These are phyloP conservation scores for Lophura nycthemera DNA, from an alignment of 2,113 vertebrate genomes.

Conservation along the genomic window DNA sequence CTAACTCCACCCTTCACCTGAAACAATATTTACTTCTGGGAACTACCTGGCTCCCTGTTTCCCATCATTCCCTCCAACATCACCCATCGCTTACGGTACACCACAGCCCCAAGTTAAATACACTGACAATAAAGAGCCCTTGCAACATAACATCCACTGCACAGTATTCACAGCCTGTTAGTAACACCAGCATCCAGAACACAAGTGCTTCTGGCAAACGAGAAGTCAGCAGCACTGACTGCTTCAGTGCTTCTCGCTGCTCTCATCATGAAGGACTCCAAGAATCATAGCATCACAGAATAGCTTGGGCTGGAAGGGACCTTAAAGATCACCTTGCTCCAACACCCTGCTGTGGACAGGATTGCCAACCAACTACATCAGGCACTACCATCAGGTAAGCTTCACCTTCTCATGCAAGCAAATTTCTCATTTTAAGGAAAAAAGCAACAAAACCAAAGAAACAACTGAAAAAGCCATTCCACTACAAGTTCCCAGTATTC, in stretches of 20 bases:
- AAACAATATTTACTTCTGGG: not conserved
- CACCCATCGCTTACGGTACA: not conserved
- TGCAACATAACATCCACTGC: not conserved
- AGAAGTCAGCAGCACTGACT: not conserved
- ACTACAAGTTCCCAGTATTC: not conserved
- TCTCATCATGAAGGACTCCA: not conserved
- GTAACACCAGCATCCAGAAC: fast-evolving
- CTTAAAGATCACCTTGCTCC: too few relatives aligned
- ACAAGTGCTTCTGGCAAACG: not conserved
- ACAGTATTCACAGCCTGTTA: not conserved
- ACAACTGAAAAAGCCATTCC: not conserved
- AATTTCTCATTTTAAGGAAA: not conserved
- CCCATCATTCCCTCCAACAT: too few relatives aligned
- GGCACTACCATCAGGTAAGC: not conserved
- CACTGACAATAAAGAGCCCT: not conserved
- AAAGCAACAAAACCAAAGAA: not conserved
- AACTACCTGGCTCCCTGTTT: not conserved
- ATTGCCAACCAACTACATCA: too few relatives aligned
- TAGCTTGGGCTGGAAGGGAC: too few relatives aligned
- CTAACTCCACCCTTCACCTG: fast-evolving
- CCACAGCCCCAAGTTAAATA: not conserved
- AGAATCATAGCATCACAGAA: not conserved
- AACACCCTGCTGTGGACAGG: too few relatives aligned
- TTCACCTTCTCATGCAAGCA: not conserved
- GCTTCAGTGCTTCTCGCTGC: not conserved